Percentiles rank a stretch among this genome's conserved stretches.
Conservation (phyloP, 2,888 invertebrate species). For the Candidula unifasciata region DNA sequence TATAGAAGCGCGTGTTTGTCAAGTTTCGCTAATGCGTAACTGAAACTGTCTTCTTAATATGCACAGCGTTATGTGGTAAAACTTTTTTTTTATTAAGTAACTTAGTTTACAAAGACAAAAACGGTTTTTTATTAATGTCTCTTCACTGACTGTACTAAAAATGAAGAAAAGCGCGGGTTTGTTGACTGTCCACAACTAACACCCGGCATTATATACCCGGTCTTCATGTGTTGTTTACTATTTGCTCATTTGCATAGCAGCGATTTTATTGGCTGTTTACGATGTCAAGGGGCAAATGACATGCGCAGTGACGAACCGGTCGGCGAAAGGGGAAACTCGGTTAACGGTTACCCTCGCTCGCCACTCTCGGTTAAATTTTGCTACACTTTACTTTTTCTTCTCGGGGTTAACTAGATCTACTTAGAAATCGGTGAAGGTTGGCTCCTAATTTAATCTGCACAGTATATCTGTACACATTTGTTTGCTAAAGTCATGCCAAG, state of each 20-base stretch:
- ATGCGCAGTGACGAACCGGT: slow-evolving; percentile 28
- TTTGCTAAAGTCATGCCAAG: background rate
- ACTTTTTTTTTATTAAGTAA: too few species aligned
- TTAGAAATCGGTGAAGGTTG: slow-evolving; percentile 31
- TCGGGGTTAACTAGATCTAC: background rate
- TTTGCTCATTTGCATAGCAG: slow-evolving; percentile 13
- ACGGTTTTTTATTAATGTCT: background rate
- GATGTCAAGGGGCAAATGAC: slow-evolving; percentile 47
- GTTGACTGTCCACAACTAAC: background rate
- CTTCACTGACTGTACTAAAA: too few species aligned
- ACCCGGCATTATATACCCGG: slow-evolving; percentile 39
- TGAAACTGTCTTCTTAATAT: too few species aligned
- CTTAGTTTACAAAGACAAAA: background rate
- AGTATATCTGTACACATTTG: background rate
- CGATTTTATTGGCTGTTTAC: slow-evolving; percentile 50
- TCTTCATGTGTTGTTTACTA: background rate
- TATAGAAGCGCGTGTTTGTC: too few species aligned
- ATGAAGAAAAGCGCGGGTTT: background rate
- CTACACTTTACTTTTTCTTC: background rate
- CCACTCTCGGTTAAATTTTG: background rate
- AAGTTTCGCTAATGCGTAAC: too few species aligned
- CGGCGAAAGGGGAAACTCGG: background rate
- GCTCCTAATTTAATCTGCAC: background rate
- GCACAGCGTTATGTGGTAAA: too few species aligned
- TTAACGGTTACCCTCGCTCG: background rate